Percentiles rank a stretch among this genome's conserved stretches.
These are phyloP conservation scores for Lasaia peninsularis DNA, from an alignment of 1,140 invertebrate species.

Conservation along the genomic window DNA sequence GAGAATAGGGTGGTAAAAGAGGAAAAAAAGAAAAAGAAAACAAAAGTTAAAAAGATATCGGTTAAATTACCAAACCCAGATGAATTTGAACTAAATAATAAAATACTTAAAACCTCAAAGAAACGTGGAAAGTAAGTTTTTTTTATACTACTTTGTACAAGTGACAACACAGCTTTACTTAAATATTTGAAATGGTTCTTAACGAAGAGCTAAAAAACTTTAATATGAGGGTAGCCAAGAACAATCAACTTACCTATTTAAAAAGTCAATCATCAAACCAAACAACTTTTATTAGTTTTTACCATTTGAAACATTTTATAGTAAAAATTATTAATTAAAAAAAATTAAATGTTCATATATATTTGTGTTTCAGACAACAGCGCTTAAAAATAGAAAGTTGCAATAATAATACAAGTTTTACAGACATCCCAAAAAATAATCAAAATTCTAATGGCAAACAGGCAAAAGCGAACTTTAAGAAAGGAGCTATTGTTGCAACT, in stretches of 20 bases:
- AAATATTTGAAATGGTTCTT: too few relatives aligned
- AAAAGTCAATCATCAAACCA: too few relatives aligned
- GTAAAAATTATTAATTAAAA: too few relatives aligned
- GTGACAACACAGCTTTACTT: too few relatives aligned
- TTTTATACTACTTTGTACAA: too few relatives aligned
- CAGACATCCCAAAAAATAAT: constrained; percentile 63
- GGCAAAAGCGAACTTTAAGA: constrained; percentile 76
- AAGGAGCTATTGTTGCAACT: constrained; percentile 78
- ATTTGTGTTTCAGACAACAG: constrained; percentile 54
- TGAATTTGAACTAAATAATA: constrained; percentile 54
- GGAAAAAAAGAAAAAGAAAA: constrained; percentile 70
- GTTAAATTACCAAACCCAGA: constrained; percentile 66
- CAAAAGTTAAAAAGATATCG: constrained; percentile 71
- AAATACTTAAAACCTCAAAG: constrained; percentile 65
- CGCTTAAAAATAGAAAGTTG: constrained; percentile 52
- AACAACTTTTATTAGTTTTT: too few relatives aligned
- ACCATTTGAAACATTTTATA: too few relatives aligned
- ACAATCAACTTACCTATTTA: too few relatives aligned
- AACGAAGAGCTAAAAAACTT: too few relatives aligned
- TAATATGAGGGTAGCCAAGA: too few relatives aligned
- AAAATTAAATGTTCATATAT: background rate
- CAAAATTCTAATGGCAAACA: constrained; percentile 44
- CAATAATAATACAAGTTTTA: constrained; percentile 60
- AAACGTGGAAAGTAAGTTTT: constrained; percentile 73
- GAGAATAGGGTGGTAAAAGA: constrained; percentile 63